phyloP scores from a whole-genome alignment of 92 coral and sea anemone species.

The Metridium senile region DNA sequence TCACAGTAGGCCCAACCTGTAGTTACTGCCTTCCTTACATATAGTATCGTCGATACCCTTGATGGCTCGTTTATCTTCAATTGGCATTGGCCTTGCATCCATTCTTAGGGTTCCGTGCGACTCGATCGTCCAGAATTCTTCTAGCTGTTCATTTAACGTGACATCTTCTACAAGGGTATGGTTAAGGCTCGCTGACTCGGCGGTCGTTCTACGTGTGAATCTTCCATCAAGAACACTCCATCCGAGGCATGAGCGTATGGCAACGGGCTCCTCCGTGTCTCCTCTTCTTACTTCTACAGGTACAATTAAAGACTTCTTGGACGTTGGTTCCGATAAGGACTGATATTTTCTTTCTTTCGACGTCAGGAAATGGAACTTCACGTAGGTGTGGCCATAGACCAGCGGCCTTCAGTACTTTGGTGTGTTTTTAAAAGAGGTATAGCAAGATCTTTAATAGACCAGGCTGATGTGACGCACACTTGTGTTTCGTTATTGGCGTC shows the following conservation, averaged over 20 bases:
- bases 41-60: slow-evolving; percentile 4
- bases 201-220: slow-evolving; percentile 6
- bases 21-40: background rate
- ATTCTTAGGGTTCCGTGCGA: slow-evolving; percentile 31
- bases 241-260: slow-evolving; percentile 60
- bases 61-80: slow-evolving; percentile 46
- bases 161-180: slow-evolving; percentile 35
- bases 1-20: slow-evolving; percentile 4
- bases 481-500: slow-evolving; percentile 3
- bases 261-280: slow-evolving; percentile 48
- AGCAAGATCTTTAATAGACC: slow-evolving; percentile 29
- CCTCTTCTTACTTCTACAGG: slow-evolving; percentile 56
- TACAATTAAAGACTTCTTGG: slow-evolving; percentile 55
- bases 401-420: slow-evolving; percentile 1
- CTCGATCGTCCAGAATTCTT: slow-evolving; percentile 55
- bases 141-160: slow-evolving; percentile 49
- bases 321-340: slow-evolving; percentile 61
- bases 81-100: slow-evolving; percentile 32
- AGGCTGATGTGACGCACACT: slow-evolving; percentile 20
- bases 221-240: slow-evolving; percentile 60
- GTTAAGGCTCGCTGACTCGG: slow-evolving; percentile 18
- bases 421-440: slow-evolving; percentile 42
- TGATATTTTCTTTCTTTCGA: slow-evolving; percentile 54
- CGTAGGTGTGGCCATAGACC: slow-evolving; percentile 51
- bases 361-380: slow-evolving; percentile 55